Evolutionary conservation across 2,888 invertebrate species (phyloP).

Genomic region (Onchidella celtica): DNA sequence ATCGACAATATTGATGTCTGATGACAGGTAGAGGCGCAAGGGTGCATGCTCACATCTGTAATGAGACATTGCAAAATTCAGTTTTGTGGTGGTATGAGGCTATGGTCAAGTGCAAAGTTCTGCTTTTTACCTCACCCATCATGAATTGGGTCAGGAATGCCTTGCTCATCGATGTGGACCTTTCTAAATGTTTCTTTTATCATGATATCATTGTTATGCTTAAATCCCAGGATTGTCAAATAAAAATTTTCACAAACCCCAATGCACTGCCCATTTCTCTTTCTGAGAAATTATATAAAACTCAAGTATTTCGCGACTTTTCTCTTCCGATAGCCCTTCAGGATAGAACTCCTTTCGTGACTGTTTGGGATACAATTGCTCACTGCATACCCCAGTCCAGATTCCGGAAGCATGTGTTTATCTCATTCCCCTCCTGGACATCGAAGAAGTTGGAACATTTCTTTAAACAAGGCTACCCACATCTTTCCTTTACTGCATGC

Average conservation of each 20-base stretch:
- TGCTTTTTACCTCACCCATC: background rate
- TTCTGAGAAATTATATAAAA: too few relatives aligned
- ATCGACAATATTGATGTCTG: background rate
- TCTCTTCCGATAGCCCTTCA: too few relatives aligned
- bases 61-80: background rate
- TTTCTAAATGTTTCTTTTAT: background rate
- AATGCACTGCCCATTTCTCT: background rate
- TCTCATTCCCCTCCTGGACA: too few relatives aligned
- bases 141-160: background rate
- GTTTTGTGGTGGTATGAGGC: background rate
- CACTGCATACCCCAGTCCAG: too few relatives aligned
- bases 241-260: background rate
- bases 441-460: too few relatives aligned
- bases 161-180: background rate
- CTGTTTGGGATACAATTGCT: too few relatives aligned
- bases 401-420: too few relatives aligned
- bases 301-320: too few relatives aligned
- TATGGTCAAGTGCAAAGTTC: background rate
- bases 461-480: too few relatives aligned
- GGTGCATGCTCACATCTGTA: background rate
- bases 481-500: too few relatives aligned
- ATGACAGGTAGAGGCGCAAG: background rate
- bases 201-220: background rate
- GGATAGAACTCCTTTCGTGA: too few relatives aligned
- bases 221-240: background rate